Percentiles rank a stretch among this genome's conserved stretches.
phyloP scores from a whole-genome alignment of 2,797 vertebrate genomes.

The Oreochromis mossambicus region DNA sequence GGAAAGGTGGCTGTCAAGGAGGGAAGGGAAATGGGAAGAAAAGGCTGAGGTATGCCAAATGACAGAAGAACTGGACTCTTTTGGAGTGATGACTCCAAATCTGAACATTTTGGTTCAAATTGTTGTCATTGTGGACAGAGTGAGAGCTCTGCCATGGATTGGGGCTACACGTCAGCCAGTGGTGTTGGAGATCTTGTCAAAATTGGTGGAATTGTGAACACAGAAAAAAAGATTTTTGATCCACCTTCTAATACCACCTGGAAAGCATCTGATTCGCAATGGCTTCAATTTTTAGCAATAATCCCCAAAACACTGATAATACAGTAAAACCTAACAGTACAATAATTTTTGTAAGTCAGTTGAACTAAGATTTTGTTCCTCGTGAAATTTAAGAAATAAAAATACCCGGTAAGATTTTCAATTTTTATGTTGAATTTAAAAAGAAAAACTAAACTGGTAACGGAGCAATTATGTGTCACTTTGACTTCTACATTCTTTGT shows the following conservation, averaged over 20 bases:
- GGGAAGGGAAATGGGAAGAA: neutral
- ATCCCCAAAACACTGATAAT: neutral
- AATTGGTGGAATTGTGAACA: neutral
- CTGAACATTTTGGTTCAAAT: neutral
- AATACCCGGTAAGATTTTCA: neutral
- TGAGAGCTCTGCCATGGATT: neutral
- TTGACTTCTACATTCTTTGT: conserved; percentile 18
- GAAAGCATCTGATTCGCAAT: neutral
- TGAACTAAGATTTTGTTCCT: neutral
- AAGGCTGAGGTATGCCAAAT: neutral
- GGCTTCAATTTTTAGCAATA: neutral
- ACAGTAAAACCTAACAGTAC: neutral
- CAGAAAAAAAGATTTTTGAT: neutral
- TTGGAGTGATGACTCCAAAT: neutral
- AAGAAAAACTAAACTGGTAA: neutral
- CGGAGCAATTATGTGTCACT: conserved; percentile 16
- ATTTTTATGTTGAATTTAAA: neutral
- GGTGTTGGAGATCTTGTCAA: neutral
- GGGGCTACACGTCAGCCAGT: neutral
- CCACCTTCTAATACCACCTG: neutral
- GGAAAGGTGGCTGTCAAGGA: neutral
- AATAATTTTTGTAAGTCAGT: neutral
- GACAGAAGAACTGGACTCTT: neutral
- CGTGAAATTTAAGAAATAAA: neutral
- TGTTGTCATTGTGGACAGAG: neutral